A percentile compares a stretch with the other conserved stretches of the same genome.
Conservation (phyloP, 2,797 vertebrate species). For the Varecia variegata region DNA sequence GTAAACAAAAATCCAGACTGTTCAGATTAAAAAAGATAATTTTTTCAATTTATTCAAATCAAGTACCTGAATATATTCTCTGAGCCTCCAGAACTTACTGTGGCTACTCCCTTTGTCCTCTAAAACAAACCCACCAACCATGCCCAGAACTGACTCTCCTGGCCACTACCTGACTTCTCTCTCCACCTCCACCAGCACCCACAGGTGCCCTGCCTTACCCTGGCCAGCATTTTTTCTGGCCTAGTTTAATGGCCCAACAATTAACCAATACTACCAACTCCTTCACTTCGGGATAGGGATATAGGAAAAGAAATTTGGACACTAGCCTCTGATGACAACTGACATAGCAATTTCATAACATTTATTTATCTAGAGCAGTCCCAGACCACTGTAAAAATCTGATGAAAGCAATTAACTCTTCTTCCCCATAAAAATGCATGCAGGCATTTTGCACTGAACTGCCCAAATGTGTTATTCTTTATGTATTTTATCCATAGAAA, state of each 20-base stretch:
- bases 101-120: not conserved
- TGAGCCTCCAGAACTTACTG: not conserved
- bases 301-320: not conserved
- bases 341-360: not conserved
- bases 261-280: not conserved
- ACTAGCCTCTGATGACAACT: not conserved
- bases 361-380: not conserved
- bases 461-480: no score
- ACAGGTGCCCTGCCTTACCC: not conserved
- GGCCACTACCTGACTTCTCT: not conserved
- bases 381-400: not conserved
- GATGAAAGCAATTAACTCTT: no score
- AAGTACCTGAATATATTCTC: not conserved
- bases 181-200: not conserved
- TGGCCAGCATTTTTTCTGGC: not conserved
- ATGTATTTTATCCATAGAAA: no score
- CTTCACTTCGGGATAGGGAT: not conserved
- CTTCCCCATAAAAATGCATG: no score
- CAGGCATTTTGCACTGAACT: no score
- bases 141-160: not conserved
- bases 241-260: not conserved
- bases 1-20: not conserved
- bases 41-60: slow-evolving; percentile 21
- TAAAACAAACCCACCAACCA: not conserved
- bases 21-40: slow-evolving; percentile 7